phyloP scores from a whole-genome alignment of 2,888 invertebrate genomes.

The Sminthurinus aureus region DNA sequence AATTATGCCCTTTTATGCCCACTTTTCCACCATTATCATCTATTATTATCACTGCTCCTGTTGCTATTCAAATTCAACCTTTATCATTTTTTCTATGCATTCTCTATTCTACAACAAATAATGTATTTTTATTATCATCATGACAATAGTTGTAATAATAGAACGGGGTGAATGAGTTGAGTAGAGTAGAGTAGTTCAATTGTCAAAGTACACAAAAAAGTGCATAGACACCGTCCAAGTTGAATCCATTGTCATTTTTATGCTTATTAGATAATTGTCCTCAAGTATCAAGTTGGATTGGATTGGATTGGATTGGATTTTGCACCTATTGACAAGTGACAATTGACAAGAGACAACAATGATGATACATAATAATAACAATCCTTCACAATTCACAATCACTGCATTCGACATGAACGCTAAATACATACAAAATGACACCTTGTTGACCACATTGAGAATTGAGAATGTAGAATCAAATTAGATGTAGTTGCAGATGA shows the following conservation, averaged over 20 bases:
- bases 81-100: background rate
- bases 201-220: constrained; percentile 7
- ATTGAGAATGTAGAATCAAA: no score
- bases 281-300: background rate
- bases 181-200: background rate
- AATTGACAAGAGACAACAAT: background rate
- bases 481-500: no score
- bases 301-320: background rate
- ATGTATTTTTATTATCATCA: background rate
- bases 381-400: background rate
- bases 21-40: constrained; percentile 2
- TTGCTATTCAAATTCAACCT: constrained; percentile 8
- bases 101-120: background rate
- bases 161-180: background rate
- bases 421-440: background rate
- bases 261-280: constrained; percentile 23
- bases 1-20: constrained; percentile 30
- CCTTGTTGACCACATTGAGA: background rate
- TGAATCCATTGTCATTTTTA: constrained; percentile 26
- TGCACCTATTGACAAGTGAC: background rate
- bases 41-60: no score
- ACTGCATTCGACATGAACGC: background rate
- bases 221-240: no score
- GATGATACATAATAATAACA: background rate
- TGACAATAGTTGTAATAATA: background rate